Conservation (phyloP, 1,140 invertebrate species). For the Drosophila guanche region DNA sequence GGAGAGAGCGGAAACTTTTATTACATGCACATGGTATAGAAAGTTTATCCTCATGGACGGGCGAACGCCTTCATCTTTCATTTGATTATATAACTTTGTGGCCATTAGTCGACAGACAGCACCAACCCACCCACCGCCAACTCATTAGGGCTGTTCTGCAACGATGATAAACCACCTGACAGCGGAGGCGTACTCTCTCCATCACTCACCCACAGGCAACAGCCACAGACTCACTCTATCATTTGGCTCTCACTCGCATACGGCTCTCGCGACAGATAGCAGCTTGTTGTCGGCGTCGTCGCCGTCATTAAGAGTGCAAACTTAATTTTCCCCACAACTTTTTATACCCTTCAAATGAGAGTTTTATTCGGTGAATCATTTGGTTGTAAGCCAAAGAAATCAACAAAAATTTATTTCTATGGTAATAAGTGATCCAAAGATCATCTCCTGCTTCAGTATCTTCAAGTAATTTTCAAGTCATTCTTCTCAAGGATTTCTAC, state of each 20-base stretch:
- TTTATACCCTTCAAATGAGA: too few species aligned
- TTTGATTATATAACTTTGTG: conserved; percentile 37
- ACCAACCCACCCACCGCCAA: neutral
- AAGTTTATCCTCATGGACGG: conserved; percentile 30
- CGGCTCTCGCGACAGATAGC: too few species aligned
- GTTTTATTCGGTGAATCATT: too few species aligned
- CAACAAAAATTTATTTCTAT: too few species aligned
- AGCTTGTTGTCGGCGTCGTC: neutral
- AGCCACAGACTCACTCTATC: conserved; percentile 1
- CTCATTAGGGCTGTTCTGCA: conserved; percentile 36
- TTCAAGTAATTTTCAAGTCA: neutral
- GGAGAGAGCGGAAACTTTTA: conserved; percentile 3
- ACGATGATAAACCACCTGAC: conserved; percentile 17
- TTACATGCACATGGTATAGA: conserved; percentile 14
- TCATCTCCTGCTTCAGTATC: too few species aligned
- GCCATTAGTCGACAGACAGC: conserved; percentile 15
- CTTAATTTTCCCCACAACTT: conserved; percentile 28
- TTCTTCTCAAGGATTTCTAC: too few species aligned
- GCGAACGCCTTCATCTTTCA: neutral
- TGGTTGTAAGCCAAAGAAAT: too few species aligned
- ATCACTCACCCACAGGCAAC: neutral
- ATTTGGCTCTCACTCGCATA: too few species aligned
- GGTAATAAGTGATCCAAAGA: too few species aligned
- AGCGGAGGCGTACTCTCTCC: neutral
- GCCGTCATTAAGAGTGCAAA: conserved; percentile 51